These are phyloP conservation scores for Eupristina koningsbergeri DNA, from an alignment of 1,140 invertebrate genomes.

Conservation along the genomic window DNA sequence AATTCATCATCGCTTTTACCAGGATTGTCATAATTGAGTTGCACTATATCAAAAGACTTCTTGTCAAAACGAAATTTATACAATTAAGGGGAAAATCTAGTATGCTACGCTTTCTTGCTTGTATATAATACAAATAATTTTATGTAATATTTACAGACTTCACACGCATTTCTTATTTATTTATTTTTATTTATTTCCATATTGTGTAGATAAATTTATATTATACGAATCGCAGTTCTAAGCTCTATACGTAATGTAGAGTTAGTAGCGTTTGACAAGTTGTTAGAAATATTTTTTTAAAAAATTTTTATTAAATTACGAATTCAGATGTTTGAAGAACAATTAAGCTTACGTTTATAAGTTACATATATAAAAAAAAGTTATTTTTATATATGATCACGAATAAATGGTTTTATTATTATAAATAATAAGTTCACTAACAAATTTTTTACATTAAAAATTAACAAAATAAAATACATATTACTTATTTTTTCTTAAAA, in stretches of 20 bases:
- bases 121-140: constrained; percentile 8
- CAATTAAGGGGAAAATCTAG: background rate
- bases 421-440: no score
- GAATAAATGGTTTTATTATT: no score
- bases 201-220: background rate
- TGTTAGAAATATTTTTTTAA: background rate
- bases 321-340: background rate
- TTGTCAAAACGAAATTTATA: constrained; percentile 6
- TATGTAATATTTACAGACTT: constrained; percentile 28
- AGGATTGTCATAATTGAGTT: constrained; percentile 51
- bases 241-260: constrained; percentile 18
- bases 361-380: no score
- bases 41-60: constrained; percentile 36
- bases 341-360: no score
- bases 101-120: background rate
- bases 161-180: constrained; percentile 13
- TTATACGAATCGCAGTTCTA: constrained; percentile 29
- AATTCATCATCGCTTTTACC: constrained; percentile 10
- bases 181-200: constrained; percentile 24
- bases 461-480: background rate
- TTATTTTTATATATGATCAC: no score
- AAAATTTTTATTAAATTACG: background rate
- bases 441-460: background rate
- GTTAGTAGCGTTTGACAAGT: constrained; percentile 14
- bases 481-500: constrained; percentile 1